Percentiles rank a stretch among this genome's conserved stretches.
Evolutionary conservation across 2,888 invertebrate species (phyloP).

Genomic region (Oxyteleia sp.): DNA sequence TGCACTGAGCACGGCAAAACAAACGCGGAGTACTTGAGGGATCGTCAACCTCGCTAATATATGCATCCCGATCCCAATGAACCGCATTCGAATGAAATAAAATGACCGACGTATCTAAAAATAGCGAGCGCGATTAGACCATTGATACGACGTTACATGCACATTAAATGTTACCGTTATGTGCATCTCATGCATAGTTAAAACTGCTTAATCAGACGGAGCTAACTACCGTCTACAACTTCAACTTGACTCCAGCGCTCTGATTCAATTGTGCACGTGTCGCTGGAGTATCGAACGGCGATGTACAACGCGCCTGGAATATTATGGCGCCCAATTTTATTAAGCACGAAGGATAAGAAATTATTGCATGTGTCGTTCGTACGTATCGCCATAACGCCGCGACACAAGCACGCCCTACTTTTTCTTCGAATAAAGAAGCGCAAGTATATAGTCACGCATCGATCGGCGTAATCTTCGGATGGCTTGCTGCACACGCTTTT

Average conservation of each 20-base stretch:
- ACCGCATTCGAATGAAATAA: constrained; percentile 26
- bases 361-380: constrained; percentile 40
- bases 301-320: constrained; percentile 17
- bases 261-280: constrained; percentile 42
- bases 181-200: constrained; percentile 55
- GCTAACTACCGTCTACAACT: constrained; percentile 50
- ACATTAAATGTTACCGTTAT: constrained; percentile 36
- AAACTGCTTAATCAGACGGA: constrained; percentile 51
- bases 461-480: constrained; percentile 67
- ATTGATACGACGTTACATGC: constrained; percentile 31
- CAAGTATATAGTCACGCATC: constrained; percentile 62
- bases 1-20: neutral
- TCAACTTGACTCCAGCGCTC: constrained; percentile 25
- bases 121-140: constrained; percentile 11
- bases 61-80: constrained; percentile 25
- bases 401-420: constrained; percentile 66
- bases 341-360: constrained; percentile 47
- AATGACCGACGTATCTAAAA: constrained; percentile 32
- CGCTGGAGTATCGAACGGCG: constrained; percentile 25
- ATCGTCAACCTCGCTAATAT: constrained; percentile 28
- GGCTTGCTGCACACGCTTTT: constrained; percentile 53
- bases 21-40: neutral
- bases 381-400: constrained; percentile 22
- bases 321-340: constrained; percentile 45
- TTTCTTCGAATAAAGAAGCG: constrained; percentile 63